Evolutionary conservation across 2,797 vertebrate genomes (phyloP).

Genomic region (Anguilla obscura): DNA sequence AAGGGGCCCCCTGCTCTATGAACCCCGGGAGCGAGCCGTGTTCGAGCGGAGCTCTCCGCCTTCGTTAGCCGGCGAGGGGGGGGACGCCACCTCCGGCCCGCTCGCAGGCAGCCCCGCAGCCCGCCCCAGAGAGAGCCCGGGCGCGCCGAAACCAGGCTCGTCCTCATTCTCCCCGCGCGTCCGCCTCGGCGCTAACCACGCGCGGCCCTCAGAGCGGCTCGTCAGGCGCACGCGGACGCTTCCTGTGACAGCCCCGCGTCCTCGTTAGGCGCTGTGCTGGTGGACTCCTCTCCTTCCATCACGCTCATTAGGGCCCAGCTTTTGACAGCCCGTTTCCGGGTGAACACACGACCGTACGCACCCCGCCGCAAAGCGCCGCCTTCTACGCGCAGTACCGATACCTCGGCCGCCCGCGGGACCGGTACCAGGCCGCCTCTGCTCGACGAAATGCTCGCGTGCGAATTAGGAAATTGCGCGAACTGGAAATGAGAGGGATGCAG

Average conservation of each 20-base stretch:
- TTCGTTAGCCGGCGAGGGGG: not conserved
- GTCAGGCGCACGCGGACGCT: not conserved
- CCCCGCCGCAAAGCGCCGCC: not conserved
- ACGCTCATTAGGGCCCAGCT: slow-evolving; percentile 16
- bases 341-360: not conserved
- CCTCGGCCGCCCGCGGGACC: not conserved
- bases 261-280: not conserved
- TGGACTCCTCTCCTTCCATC: not conserved
- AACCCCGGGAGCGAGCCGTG: not conserved
- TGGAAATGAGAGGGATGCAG: not conserved
- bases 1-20: not conserved
- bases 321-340: not conserved
- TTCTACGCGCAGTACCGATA: not conserved
- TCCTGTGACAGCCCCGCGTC: not conserved
- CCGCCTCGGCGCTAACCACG: not conserved
- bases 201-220: not conserved
- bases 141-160: not conserved
- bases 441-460: not conserved
- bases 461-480: not conserved
- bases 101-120: not conserved
- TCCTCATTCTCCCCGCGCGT: not conserved
- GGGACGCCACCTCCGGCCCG: not conserved
- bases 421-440: not conserved
- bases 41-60: not conserved
- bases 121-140: not conserved